Conservation (phyloP, 2,113 vertebrate species). For the Taxidea taxus region DNA sequence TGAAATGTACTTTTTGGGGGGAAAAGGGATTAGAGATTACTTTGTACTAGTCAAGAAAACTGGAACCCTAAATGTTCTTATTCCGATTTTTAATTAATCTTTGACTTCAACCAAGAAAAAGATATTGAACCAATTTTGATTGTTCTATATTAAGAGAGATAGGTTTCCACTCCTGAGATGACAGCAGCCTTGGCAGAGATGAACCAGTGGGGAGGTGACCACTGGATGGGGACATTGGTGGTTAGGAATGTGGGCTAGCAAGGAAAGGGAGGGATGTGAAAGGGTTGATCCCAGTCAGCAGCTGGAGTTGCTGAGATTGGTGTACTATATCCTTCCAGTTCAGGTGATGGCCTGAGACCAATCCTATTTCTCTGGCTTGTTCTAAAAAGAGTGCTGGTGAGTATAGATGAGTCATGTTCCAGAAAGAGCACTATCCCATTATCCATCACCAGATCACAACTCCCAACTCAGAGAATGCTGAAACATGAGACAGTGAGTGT, state of each 20-base stretch:
- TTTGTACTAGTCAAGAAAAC: conserved; percentile 20
- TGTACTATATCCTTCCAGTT: background rate
- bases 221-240: background rate
- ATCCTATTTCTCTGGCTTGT: background rate
- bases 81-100: background rate
- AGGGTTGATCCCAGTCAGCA: background rate
- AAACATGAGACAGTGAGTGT: background rate
- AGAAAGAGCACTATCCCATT: background rate
- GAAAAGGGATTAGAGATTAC: background rate
- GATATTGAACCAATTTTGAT: background rate
- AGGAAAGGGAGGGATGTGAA: background rate
- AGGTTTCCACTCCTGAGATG: background rate
- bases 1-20: background rate
- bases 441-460: background rate
- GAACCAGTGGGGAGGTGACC: background rate
- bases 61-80: background rate
- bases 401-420: background rate
- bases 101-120: background rate
- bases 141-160: background rate
- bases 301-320: background rate
- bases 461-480: background rate
- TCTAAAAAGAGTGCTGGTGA: background rate
- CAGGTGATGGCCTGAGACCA: background rate
- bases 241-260: background rate
- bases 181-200: background rate